A percentile compares a stretch with the other conserved stretches of the same genome.
phyloP scores from a whole-genome alignment of 1,140 invertebrate genomes.

The Formica exsecta region DNA sequence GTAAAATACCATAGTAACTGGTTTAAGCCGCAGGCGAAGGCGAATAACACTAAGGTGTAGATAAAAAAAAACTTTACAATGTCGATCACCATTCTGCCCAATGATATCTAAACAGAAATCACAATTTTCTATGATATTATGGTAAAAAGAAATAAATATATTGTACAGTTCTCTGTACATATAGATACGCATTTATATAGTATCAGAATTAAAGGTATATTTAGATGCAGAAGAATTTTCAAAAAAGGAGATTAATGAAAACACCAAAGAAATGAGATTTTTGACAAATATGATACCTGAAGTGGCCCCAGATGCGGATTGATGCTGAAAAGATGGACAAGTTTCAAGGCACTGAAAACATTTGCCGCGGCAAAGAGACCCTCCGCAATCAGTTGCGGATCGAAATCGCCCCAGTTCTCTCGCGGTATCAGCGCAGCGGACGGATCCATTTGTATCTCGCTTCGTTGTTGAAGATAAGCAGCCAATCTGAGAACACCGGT shows the following conservation, averaged over 20 bases:
- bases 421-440: constrained; percentile 91
- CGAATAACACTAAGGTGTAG: constrained; percentile 93
- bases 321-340: constrained; percentile 96
- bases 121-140: neutral
- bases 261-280: neutral
- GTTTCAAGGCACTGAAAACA: constrained; percentile 93
- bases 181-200: too few relatives aligned
- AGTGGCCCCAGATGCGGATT: constrained; percentile 96
- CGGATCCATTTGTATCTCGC: constrained; percentile 89
- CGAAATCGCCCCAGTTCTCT: constrained; percentile 96
- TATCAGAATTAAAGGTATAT: too few relatives aligned
- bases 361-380: constrained; percentile 98
- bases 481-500: constrained; percentile 92
- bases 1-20: constrained; percentile 97
- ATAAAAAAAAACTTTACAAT: constrained; percentile 96
- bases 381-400: constrained; percentile 97
- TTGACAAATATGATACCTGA: constrained; percentile 72
- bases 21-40: constrained; percentile 94
- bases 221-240: neutral
- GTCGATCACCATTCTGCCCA: constrained; percentile 95
- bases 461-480: constrained; percentile 91
- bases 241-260: neutral
- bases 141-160: neutral
- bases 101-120: constrained; percentile 89
- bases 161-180: neutral